These are phyloP conservation scores for Cylas formicarius DNA, from an alignment of 1,140 invertebrate species.

Conservation along the genomic window DNA sequence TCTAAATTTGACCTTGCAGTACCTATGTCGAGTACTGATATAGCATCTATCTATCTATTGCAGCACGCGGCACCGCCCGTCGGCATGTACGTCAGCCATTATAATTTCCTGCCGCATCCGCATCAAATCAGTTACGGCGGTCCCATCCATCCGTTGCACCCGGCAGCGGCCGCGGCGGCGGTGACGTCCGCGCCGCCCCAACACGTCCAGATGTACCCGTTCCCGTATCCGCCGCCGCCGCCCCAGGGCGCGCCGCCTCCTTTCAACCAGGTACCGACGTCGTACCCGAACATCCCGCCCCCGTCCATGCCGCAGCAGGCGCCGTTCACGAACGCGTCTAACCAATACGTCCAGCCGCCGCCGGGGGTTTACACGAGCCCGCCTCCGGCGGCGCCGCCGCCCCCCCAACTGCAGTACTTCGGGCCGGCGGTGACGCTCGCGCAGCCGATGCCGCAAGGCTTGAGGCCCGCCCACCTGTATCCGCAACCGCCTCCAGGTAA, in stretches of 20 bases:
- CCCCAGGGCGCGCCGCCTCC: conserved; percentile 30
- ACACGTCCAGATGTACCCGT: too few species aligned
- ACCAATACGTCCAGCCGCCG: conserved; percentile 20
- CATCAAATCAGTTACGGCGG: too few species aligned
- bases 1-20: too few species aligned
- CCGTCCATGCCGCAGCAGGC: too few species aligned
- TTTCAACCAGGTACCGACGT: conserved; percentile 27
- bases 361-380: conserved; percentile 25
- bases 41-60: conserved; percentile 14
- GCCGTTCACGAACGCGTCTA: conserved; percentile 20
- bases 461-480: conserved; percentile 34
- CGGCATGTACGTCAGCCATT: conserved; percentile 52
- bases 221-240: conserved; percentile 34
- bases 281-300: too few species aligned
- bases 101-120: conserved; percentile 47
- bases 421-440: conserved; percentile 35
- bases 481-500: conserved; percentile 25
- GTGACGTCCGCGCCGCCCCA: conserved; percentile 26
- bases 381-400: conserved; percentile 23
- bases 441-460: conserved; percentile 27
- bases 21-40: too few species aligned
- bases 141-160: conserved; percentile 49
- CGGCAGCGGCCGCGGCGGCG: conserved; percentile 47
- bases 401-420: conserved; percentile 37
- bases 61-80: conserved; percentile 40